Conservation (phyloP, 2,113 vertebrate species). For the Barbus barbus region DNA sequence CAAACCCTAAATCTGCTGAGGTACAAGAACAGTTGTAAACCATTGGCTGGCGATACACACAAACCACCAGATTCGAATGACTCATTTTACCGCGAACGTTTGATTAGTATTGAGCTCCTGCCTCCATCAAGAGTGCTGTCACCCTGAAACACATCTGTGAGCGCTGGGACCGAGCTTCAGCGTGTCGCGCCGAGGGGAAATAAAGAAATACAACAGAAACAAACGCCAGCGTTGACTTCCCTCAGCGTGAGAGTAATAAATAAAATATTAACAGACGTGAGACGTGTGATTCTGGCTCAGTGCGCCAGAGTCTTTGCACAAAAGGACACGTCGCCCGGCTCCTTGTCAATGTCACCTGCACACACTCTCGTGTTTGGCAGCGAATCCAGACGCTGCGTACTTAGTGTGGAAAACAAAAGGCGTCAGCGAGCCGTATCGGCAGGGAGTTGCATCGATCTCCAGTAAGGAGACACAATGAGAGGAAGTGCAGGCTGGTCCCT, state of each 20-base stretch:
- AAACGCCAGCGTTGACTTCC: background rate
- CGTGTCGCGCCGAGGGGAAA: background rate
- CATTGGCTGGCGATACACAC: background rate
- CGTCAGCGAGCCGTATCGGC: conserved; percentile 63
- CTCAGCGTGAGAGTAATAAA: background rate
- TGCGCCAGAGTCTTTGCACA: background rate
- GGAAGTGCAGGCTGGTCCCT: conserved; percentile 63
- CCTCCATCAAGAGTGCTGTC: background rate
- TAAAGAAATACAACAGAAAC: background rate
- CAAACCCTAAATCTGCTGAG: conserved; percentile 3
- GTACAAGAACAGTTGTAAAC: background rate
- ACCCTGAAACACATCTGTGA: background rate
- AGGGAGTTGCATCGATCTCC: conserved; percentile 69
- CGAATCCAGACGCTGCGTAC: background rate
- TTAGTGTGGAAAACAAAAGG: conserved; percentile 62
- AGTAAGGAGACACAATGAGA: conserved; percentile 71
- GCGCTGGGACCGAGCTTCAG: background rate
- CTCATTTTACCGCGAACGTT: background rate
- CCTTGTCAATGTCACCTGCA: background rate
- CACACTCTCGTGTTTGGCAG: background rate
- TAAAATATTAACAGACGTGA: background rate
- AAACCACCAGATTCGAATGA: background rate
- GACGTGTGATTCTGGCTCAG: background rate
- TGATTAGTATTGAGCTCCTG: background rate
- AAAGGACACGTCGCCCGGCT: background rate